A percentile compares a stretch with the other conserved stretches of the same genome.
These are phyloP conservation scores for Ormyrus rosae DNA, from an alignment of 2,888 invertebrate species.

Conservation along the genomic window DNA sequence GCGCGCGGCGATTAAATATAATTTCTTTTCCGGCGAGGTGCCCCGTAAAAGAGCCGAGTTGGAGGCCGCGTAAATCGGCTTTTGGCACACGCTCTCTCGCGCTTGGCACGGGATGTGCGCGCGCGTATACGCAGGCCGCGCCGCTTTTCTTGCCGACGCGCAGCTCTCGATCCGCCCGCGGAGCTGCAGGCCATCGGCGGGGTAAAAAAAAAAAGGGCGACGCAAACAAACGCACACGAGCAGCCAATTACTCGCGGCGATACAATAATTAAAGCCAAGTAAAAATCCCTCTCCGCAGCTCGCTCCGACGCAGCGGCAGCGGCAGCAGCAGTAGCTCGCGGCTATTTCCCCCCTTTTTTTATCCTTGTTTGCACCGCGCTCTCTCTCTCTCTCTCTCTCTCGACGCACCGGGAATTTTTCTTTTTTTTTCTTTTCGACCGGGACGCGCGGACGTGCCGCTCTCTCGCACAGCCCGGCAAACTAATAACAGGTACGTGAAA, in stretches of 20 bases:
- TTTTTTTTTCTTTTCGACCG: neutral
- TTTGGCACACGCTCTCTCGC: slow-evolving; percentile 46
- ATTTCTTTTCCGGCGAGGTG: slow-evolving; percentile 34
- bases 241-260: slow-evolving; percentile 65
- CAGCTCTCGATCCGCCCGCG: neutral
- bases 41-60: slow-evolving; percentile 35
- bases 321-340: neutral
- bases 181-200: neutral
- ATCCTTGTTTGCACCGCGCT: no score
- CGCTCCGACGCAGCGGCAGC: neutral
- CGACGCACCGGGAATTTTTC: neutral
- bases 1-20: slow-evolving; percentile 45
- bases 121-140: neutral
- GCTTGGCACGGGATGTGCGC: slow-evolving; percentile 54
- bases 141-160: slow-evolving; percentile 18
- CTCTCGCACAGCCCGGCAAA: neutral
- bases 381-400: no score
- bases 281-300: slow-evolving; percentile 65
- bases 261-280: slow-evolving; percentile 72
- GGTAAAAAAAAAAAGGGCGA: slow-evolving; percentile 32
- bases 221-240: slow-evolving; percentile 51
- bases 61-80: slow-evolving; percentile 42
- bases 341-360: neutral
- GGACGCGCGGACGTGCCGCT: neutral
- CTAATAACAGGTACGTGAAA: slow-evolving; percentile 65